phyloP scores from a whole-genome alignment of 2,113 vertebrate species.

The Seriola aureovittata region DNA sequence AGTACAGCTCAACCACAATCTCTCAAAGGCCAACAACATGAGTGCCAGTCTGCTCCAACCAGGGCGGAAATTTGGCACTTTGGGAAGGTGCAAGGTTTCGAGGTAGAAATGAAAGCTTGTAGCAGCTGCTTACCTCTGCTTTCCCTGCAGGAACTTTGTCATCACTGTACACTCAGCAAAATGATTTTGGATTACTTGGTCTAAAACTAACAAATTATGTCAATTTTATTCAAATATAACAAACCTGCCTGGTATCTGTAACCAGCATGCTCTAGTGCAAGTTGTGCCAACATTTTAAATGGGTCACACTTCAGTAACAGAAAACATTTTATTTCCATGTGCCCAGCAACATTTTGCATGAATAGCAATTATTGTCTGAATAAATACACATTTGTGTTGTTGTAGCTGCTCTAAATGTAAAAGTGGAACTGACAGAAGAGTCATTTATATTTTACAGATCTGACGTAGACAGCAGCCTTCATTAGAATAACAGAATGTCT shows the following conservation, averaged over 20 bases:
- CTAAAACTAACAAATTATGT: slow-evolving; percentile 72
- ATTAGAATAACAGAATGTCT: slow-evolving; percentile 26
- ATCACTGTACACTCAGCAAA: slow-evolving; percentile 63
- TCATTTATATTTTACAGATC: slow-evolving; percentile 17
- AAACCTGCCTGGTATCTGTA: slow-evolving; percentile 22
- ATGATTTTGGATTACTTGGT: slow-evolving; percentile 49
- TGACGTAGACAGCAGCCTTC: slow-evolving; percentile 29
- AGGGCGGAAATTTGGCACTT: slow-evolving; percentile 68
- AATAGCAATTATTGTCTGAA: slow-evolving; percentile 50
- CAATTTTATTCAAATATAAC: slow-evolving; percentile 57
- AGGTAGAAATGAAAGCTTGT: slow-evolving; percentile 41
- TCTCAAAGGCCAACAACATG: slow-evolving; percentile 31
- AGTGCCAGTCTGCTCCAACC: slow-evolving; percentile 41
- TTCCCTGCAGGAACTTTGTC: slow-evolving; percentile 68
- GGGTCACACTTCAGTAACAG: slow-evolving; percentile 40
- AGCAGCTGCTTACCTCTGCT: slow-evolving; percentile 50
- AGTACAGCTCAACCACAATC: slow-evolving; percentile 46
- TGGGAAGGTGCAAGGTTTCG: slow-evolving; percentile 57
- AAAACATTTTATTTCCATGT: slow-evolving; percentile 48
- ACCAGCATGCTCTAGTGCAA: slow-evolving; percentile 9
- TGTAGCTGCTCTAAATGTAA: slow-evolving; percentile 31
- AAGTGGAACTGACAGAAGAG: slow-evolving; percentile 16
- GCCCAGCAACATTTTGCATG: slow-evolving; percentile 41
- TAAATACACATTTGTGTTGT: slow-evolving; percentile 45
- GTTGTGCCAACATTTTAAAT: slow-evolving; percentile 45